Evolutionary conservation across 2,888 invertebrate genomes (phyloP).

Genomic region (Carcina quercana): DNA sequence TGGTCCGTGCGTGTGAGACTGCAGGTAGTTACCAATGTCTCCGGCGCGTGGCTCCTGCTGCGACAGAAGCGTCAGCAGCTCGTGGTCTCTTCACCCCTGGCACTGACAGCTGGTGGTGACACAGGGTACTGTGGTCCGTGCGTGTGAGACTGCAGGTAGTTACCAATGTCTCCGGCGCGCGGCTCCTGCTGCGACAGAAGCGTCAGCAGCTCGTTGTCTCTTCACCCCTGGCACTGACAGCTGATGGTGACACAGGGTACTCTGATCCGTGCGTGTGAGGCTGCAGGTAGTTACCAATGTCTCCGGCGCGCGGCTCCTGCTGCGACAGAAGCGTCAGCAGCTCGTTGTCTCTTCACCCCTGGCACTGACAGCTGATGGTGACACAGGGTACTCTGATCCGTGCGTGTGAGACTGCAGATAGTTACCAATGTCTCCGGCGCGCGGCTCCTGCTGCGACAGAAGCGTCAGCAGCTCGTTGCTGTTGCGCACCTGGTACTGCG

Average conservation of each 20-base stretch:
- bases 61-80: constrained; percentile 31
- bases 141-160: no score
- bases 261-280: no score
- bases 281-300: constrained; percentile 38
- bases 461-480: constrained; percentile 34
- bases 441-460: constrained; percentile 43
- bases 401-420: no score
- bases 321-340: constrained; percentile 33
- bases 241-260: no score
- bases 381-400: no score
- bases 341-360: constrained; percentile 34
- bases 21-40: constrained; percentile 40
- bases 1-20: no score
- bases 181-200: constrained; percentile 45
- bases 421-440: constrained; percentile 44
- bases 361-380: no score
- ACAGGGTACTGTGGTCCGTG: no score
- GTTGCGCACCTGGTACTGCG: constrained; percentile 35
- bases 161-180: constrained; percentile 44
- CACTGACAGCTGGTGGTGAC: constrained; percentile 27
- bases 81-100: constrained; percentile 34
- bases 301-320: constrained; percentile 46
- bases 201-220: constrained; percentile 32
- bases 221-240: constrained; percentile 37
- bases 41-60: constrained; percentile 46